Conservation (phyloP, 2,113 vertebrate genomes). For the Protobothrops mucrosquamatus region DNA sequence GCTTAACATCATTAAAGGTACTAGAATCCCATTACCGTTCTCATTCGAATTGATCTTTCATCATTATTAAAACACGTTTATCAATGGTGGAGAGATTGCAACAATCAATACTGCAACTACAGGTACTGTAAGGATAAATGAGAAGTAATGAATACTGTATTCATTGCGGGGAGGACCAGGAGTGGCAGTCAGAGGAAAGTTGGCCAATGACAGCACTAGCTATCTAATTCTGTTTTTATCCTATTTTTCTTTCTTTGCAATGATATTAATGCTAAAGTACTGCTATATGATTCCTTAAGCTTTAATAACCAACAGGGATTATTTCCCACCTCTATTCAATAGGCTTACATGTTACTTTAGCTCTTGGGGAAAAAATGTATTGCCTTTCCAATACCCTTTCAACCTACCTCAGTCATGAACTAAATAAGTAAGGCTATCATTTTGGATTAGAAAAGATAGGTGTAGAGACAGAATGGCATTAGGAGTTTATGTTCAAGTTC, state of each 20-base stretch:
- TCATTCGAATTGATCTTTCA: neutral
- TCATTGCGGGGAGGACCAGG: no score
- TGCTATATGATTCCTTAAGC: neutral
- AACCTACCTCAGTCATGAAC: neutral
- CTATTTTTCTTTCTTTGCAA: neutral
- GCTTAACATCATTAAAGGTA: neutral
- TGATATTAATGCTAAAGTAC: neutral
- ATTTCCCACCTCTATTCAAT: neutral
- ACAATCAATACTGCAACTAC: neutral
- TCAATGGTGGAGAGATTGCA: neutral
- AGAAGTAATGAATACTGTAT: neutral
- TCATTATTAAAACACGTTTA: neutral
- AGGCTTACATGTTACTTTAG: neutral
- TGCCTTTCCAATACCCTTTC: neutral
- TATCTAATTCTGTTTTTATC: neutral
- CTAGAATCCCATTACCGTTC: neutral
- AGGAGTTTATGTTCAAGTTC: neutral
- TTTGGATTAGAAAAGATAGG: neutral
- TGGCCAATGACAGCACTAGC: neutral
- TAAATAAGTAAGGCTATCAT: no score
- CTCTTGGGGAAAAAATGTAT: neutral
- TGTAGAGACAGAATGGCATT: neutral
- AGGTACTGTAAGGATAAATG: neutral
- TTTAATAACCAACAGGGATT: neutral
- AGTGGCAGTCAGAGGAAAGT: neutral